Conservation (phyloP, 2,888 invertebrate species). For the Oscheius sp. region DNA sequence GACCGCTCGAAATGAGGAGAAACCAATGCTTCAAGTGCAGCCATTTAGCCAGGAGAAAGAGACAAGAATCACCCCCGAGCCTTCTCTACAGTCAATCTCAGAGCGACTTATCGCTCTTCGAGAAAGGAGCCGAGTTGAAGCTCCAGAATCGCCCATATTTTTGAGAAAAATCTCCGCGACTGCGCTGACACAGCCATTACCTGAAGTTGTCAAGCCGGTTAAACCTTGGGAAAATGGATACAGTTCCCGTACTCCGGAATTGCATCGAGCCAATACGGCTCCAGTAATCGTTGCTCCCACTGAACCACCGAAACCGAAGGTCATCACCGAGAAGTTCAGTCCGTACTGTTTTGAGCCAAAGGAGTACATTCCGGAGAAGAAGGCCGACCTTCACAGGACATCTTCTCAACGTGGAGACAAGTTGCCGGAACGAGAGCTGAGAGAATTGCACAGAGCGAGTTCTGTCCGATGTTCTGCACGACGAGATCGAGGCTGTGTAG, state of each 20-base stretch:
- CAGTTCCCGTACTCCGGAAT: not conserved
- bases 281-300: not conserved
- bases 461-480: slow-evolving; percentile 27
- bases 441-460: slow-evolving; percentile 27
- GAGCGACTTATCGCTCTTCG: slow-evolving; percentile 18
- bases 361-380: slow-evolving; percentile 15
- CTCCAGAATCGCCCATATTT: slow-evolving; percentile 16
- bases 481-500: slow-evolving; percentile 45
- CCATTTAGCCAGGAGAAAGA: slow-evolving; percentile 34
- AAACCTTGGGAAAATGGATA: not conserved
- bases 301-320: slow-evolving; percentile 12
- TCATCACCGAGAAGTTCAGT: slow-evolving; percentile 27
- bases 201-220: not conserved
- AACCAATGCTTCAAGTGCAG: slow-evolving; percentile 42
- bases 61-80: slow-evolving; percentile 1
- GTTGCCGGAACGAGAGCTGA: slow-evolving; percentile 2
- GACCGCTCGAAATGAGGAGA: slow-evolving; percentile 31
- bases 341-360: slow-evolving; percentile 34
- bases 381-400: slow-evolving; percentile 46
- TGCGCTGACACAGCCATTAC: not conserved
- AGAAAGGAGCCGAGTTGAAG: slow-evolving; percentile 14
- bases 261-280: not conserved
- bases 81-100: slow-evolving; percentile 31
- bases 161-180: not conserved
- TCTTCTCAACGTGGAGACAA: slow-evolving; percentile 46